Percentiles rank a stretch among this genome's conserved stretches.
These are phyloP conservation scores for Melierax canorus DNA, from an alignment of 2,113 vertebrate genomes.

Conservation along the genomic window DNA sequence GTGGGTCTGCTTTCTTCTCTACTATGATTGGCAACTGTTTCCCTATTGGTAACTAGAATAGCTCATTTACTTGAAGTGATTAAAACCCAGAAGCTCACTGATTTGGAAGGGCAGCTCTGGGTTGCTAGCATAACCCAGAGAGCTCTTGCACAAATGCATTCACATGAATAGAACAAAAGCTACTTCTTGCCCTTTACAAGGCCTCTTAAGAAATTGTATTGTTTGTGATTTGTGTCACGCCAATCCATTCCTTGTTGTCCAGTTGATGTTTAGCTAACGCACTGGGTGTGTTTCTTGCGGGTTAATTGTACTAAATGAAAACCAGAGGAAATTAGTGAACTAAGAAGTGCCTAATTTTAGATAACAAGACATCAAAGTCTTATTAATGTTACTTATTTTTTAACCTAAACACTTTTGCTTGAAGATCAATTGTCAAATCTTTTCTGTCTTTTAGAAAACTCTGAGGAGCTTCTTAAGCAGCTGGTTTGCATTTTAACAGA, in stretches of 20 bases:
- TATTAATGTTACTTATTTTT: background rate
- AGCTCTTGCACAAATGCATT: background rate
- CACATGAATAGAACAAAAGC: background rate
- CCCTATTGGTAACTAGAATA: constrained; percentile 48
- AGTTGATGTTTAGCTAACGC: background rate
- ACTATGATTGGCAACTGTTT: constrained; percentile 62
- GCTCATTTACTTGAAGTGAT: constrained; percentile 37
- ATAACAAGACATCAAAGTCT: background rate
- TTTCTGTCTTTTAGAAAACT: background rate
- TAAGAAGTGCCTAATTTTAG: background rate
- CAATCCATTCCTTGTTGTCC: background rate
- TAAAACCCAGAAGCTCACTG: constrained; percentile 26
- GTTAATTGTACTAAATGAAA: background rate
- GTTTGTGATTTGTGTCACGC: background rate
- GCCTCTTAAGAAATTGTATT: background rate
- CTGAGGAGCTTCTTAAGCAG: background rate
- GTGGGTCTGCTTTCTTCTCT: constrained; percentile 69
- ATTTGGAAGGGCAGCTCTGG: background rate
- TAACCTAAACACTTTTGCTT: background rate
- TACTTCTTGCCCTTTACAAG: background rate
- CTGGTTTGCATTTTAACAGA: background rate
- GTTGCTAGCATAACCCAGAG: background rate
- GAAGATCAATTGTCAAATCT: background rate
- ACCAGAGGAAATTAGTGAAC: background rate
- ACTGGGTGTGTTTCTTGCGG: background rate